A percentile compares a stretch with the other conserved stretches of the same genome.
These are phyloP conservation scores for Hartigia nigra DNA, from an alignment of 2,888 invertebrate species.

Conservation along the genomic window DNA sequence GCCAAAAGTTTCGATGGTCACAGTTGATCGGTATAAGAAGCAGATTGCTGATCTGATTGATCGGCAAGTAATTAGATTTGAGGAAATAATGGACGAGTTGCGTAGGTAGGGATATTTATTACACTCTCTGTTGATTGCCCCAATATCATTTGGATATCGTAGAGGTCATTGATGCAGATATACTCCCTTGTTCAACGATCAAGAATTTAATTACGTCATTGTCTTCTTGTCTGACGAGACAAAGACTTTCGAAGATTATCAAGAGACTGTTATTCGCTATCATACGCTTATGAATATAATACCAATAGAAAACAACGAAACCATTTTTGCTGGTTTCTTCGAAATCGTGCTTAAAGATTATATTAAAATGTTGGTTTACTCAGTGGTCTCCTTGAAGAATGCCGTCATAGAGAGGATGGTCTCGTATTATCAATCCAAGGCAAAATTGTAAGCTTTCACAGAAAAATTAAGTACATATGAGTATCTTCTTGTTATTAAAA, in stretches of 20 bases:
- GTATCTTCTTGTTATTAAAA: neutral
- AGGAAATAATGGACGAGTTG: conserved; percentile 78
- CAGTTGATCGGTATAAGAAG: conserved; percentile 74
- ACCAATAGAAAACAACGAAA: conserved; percentile 71
- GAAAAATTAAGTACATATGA: conserved; percentile 59
- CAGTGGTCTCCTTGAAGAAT: conserved; percentile 77
- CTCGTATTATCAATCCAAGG: conserved; percentile 81
- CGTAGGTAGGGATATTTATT: conserved; percentile 25
- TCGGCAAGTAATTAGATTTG: conserved; percentile 79
- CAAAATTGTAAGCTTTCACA: conserved; percentile 74
- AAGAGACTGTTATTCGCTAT: conserved; percentile 72
- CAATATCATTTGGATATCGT: neutral
- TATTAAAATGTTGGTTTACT: conserved; percentile 75
- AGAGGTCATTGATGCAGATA: conserved; percentile 38
- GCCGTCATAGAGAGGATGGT: conserved; percentile 80
- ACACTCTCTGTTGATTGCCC: neutral
- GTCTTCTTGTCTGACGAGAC: conserved; percentile 75
- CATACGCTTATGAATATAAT: conserved; percentile 73
- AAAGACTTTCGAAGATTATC: conserved; percentile 74
- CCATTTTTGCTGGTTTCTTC: conserved; percentile 84
- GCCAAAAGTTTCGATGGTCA: conserved; percentile 81
- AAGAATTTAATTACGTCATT: conserved; percentile 65
- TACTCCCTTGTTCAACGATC: conserved; percentile 46
- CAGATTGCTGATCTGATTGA: conserved; percentile 75
- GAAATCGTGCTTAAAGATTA: conserved; percentile 85